Evolutionary conservation across 2,888 invertebrate species (phyloP), one percentile per base, ranked within the genome.

Genomic region (Ectemnius cavifrons): DNA sequence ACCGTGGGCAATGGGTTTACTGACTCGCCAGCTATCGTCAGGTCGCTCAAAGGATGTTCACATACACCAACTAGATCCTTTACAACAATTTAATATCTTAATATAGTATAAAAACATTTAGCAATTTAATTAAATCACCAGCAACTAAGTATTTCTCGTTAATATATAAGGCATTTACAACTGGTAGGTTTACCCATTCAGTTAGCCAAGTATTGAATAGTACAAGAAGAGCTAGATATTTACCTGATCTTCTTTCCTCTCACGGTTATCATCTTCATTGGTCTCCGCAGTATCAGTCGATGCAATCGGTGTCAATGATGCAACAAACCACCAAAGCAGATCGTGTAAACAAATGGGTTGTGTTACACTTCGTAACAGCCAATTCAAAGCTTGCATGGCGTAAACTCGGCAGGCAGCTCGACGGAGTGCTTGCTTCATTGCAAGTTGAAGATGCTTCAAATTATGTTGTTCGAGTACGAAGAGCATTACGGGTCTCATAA

Each of bases 291-390:
- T 71, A 64, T 93, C 92, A 1, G 92, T 85, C 18, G 84, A 18
- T 56, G 92, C 91, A 0, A 90, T 85, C 0, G 94, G 94, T 2
- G 95, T 95, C 52, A 98, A 92, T 0, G 98, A 96, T 14, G 95
- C 94, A 23, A 98, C 97, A 89, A 98, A 98, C 96, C 97, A 98
- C 99, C 99, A 99, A 90, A 99, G 94, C 11, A 99, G 93, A 91
- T 99, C 99, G 86, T 99, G 98, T 20, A 99, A 93, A 88, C 97
- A 96, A 4, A 95, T 95, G 3, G 97, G 96, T 89, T 97, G 97
- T 0, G 98, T 97, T 0, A 98, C 96, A 66, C 96, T 97, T 65
- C 97, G 94, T 60, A 99, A 92, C 23, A 99, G 92, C 99, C 99
- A 99, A 90, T 98, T 98, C 82, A 99, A 92, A 0, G 98, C 98